Base-by-base conservation (phyloP, 2,888 invertebrate species). In the Mythimna albipuncta region DNA sequence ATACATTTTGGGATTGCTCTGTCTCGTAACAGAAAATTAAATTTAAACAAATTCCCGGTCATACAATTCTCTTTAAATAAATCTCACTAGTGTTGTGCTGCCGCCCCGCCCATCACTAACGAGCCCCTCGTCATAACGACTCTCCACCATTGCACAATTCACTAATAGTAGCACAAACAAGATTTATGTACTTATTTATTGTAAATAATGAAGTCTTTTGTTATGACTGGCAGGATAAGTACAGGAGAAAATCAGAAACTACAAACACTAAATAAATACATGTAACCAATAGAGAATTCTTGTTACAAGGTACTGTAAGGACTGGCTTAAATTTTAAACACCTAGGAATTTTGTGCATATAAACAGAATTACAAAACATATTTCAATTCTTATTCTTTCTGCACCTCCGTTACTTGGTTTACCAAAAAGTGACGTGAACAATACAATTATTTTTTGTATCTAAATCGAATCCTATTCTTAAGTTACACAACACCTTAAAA, bases 31-130 rank as follows among this genome's bases (percentile, higher is more conserved):
- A 26, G 44, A 2, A 19, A 67, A 50, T 64, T 59, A 70, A 50
- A 65, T 38, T 9, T 19, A 70, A 62, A 65, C n/a, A 55, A 69
- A 65, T 32, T 32, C 11, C 10, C 38, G 13, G 35, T 52, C 35
- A 64, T 35, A 72, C n/a, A 62, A 63, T 64, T 62, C 69, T 47
- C 62, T 76, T 71, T 70, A 71, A 78, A 78, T 68, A 77, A 77
- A 66, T 57, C 55, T 52, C 65, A 68, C 52, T 73, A 74, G 77
- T 77, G 58, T 54, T 64, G 61, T 32, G 26, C 66, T 50, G 71
- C 47, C 47, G 47, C 87, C 75, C 90, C 94, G 92, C 94, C 94
- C 89, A 85, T 85, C 72, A 52, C 91, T 94, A 94, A 94, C 92
- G 91, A 94, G 92, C 83, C 84, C 77, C 91, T 93, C 83, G 72